Evolutionary conservation across 2,113 vertebrate genomes (phyloP).

Genomic region (Pionites leucogaster): DNA sequence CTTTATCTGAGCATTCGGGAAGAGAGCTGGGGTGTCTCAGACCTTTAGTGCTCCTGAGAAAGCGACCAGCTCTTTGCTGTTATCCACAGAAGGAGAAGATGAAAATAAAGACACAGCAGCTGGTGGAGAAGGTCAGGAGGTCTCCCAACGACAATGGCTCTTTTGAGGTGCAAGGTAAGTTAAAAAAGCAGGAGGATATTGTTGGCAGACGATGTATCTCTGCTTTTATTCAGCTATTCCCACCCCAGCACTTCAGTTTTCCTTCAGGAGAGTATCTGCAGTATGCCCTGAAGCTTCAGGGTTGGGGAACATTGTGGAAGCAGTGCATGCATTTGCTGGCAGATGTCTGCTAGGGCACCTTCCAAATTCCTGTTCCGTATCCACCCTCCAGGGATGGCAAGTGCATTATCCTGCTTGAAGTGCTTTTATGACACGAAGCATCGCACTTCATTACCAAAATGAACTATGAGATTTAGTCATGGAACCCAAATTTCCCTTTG

Average conservation of each 20-base stretch:
- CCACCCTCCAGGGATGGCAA: not conserved
- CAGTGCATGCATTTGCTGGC: too few species aligned
- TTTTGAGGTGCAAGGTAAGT: slow-evolving; percentile 85
- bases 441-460: not conserved
- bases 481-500: not conserved
- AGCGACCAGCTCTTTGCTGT: not conserved
- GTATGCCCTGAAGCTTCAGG: not conserved
- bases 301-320: not conserved
- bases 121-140: slow-evolving; percentile 85
- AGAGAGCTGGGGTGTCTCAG: not conserved
- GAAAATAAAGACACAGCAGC: slow-evolving; percentile 82
- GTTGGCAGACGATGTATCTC: not conserved
- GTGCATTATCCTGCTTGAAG: not conserved
- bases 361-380: not conserved
- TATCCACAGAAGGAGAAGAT: slow-evolving; percentile 85
- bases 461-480: not conserved
- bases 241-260: slow-evolving; percentile 7
- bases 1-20: not conserved
- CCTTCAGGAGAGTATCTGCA: not conserved
- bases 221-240: not conserved
- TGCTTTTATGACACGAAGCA: not conserved
- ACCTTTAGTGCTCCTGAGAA: not conserved
- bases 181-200: not conserved
- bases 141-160: slow-evolving; percentile 82
- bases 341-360: not conserved